Conservation (phyloP, 2,113 vertebrate species). For the Mixornis gularis region DNA sequence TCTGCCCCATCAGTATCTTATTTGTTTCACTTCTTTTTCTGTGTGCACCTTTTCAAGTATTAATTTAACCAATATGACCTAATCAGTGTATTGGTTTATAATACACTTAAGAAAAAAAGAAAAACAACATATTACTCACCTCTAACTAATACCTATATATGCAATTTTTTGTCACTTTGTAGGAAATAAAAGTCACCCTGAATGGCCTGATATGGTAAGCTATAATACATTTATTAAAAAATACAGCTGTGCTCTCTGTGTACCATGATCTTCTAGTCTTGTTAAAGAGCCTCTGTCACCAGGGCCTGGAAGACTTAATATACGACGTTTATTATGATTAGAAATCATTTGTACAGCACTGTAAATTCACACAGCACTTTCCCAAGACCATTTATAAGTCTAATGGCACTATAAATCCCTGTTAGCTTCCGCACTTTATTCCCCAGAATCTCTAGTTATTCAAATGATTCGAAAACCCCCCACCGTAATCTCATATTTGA, state of each 20-base stretch:
- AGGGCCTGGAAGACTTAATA: constrained; percentile 60
- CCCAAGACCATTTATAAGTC: constrained; percentile 60
- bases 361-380: constrained; percentile 67
- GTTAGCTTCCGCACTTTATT: constrained; percentile 55
- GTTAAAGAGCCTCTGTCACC: constrained; percentile 63
- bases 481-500: background rate
- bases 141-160: background rate
- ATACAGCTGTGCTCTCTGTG: constrained; percentile 56
- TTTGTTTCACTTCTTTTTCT: background rate
- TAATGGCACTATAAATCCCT: constrained; percentile 65
- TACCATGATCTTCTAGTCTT: constrained; percentile 52
- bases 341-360: constrained; percentile 67
- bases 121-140: background rate
- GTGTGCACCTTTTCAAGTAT: background rate
- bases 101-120: background rate
- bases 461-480: background rate
- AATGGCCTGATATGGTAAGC: constrained; percentile 33
- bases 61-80: background rate
- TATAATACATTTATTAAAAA: constrained; percentile 48
- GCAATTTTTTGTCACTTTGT: background rate
- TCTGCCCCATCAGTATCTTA: background rate
- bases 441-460: constrained; percentile 36
- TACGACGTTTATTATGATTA: constrained; percentile 64
- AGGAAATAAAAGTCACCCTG: constrained; percentile 44
- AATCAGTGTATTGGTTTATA: background rate